These are phyloP conservation scores for Bolborhynchus lineola DNA, from an alignment of 2,113 vertebrate species.

Conservation along the genomic window DNA sequence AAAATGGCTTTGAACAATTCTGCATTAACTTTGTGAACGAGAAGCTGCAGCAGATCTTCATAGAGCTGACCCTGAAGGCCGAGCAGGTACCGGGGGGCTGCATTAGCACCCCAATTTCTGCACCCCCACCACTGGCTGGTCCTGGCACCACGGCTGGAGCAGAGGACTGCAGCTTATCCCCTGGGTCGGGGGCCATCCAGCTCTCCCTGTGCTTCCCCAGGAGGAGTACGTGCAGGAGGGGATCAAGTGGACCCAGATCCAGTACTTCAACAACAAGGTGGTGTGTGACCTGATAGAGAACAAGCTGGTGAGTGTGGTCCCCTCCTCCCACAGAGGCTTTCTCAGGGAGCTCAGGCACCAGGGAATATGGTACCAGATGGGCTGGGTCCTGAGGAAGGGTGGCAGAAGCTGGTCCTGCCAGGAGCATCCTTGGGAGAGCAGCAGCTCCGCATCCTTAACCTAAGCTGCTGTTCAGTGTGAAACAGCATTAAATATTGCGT, in stretches of 20 bases:
- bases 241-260: constrained; percentile 94
- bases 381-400: not conserved
- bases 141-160: fast-evolving
- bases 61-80: constrained; percentile 95
- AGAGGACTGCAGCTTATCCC: not conserved
- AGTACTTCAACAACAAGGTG: constrained; percentile 99
- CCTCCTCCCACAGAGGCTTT: not conserved
- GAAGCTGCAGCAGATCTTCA: constrained; percentile 98
- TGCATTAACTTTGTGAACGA: constrained; percentile 99
- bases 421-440: not conserved
- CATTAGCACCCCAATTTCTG: not conserved
- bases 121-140: fast-evolving
- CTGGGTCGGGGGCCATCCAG: fast-evolving
- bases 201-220: constrained; percentile 66
- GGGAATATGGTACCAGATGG: fast-evolving
- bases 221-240: constrained; percentile 97
- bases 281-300: constrained; percentile 98
- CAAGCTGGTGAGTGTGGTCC: constrained; percentile 84
- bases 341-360: not conserved
- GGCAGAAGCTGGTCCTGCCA: fast-evolving
- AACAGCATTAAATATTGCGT: not conserved
- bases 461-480: not conserved
- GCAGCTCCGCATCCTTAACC: not conserved
- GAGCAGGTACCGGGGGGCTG: constrained; percentile 82
- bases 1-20: constrained; percentile 98